Percentiles rank a stretch among this genome's conserved stretches.
phyloP scores from a whole-genome alignment of 2,888 invertebrate genomes.

The Stenoptilia bipunctidactyla region DNA sequence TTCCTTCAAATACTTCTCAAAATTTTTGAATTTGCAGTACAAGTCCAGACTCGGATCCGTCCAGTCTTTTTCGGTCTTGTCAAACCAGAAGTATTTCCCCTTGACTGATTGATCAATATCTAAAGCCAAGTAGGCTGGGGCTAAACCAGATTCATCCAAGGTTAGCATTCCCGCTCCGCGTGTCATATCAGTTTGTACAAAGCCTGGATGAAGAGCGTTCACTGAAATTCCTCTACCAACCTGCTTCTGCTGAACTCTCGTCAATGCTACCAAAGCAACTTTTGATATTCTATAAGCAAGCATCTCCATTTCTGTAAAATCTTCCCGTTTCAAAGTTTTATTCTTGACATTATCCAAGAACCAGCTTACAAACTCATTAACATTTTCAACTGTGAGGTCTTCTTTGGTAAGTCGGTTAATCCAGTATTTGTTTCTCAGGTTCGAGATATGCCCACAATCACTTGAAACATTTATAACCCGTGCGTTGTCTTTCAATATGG shows the following conservation, averaged over 20 bases:
- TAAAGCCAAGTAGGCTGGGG: conserved; percentile 20
- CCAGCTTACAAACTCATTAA: conserved; percentile 23
- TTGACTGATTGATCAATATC: conserved; percentile 22
- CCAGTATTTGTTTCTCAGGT: conserved; percentile 21
- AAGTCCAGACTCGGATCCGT: conserved; percentile 10
- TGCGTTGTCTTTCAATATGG: conserved; percentile 20
- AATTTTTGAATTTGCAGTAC: conserved; percentile 9
- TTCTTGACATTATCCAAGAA: conserved; percentile 21
- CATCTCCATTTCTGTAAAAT: conserved; percentile 15
- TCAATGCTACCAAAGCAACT: conserved; percentile 21
- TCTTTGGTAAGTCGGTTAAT: conserved; percentile 18
- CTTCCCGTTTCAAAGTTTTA: conserved; percentile 17
- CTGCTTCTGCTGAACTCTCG: conserved; percentile 19
- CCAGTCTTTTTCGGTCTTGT: conserved; percentile 22
- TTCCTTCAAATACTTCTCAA: conserved; percentile 9
- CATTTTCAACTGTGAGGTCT: conserved; percentile 17
- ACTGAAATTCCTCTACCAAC: conserved; percentile 21
- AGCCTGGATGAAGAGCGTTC: conserved; percentile 24
- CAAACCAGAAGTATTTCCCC: conserved; percentile 22
- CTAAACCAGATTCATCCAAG: conserved; percentile 15
- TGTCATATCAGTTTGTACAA: conserved; percentile 23
- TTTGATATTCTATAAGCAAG: conserved; percentile 22
- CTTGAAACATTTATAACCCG: conserved; percentile 24
- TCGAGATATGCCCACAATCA: conserved; percentile 22
- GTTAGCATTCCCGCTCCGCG: conserved; percentile 15